Evolutionary conservation across 1,140 invertebrate genomes (phyloP), one percentile per base, ranked within the genome.

Genomic region (Camponotus floridanus): DNA sequence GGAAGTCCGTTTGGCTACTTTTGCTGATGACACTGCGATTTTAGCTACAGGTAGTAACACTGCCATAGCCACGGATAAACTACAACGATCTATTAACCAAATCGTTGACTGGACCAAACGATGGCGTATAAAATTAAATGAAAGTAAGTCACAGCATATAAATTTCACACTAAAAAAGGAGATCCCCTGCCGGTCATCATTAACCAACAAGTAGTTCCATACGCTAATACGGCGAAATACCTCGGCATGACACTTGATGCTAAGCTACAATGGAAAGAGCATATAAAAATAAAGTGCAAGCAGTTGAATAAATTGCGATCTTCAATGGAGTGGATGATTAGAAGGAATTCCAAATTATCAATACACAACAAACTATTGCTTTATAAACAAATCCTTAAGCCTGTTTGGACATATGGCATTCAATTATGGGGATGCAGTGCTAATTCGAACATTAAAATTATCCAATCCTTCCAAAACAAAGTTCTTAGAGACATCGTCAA

Each of bases 1-100:
- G 4, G 18, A 21, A 5, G 18, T 74, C 45, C 18, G 18, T 8
- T 7, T 31, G 4, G 84, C 64, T 18, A 86, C 74, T 0, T 91
- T 83, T 59, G 92, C 87, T 3, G 91, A 92, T 51, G 92, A 93
- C 79, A 93, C 91, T 2, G 88, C 90, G 3, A 51, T 92, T 1
- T 36, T 92, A 1, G 45, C 86, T 2, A 26, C 36, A 11, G 65
- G 3, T 2, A 26, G 0, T 5, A 6, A 68, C 2, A 6, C 36
- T 6, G n/a, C 0, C 9, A 45, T 45, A 42, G 3, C n/a, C 9
- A 18, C 39, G 0, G 21, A 0, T 0, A 68, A 68, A 18, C 1
- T 68, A 13, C 65, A 67, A 11, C 15, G 9, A 11, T 13, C 8
- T 18, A n/a, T 62, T 9, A 33, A 33, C 9, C 3, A 21, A 3